Conservation (phyloP, 1,140 invertebrate species). For the Gonatopus flavifemur region DNA sequence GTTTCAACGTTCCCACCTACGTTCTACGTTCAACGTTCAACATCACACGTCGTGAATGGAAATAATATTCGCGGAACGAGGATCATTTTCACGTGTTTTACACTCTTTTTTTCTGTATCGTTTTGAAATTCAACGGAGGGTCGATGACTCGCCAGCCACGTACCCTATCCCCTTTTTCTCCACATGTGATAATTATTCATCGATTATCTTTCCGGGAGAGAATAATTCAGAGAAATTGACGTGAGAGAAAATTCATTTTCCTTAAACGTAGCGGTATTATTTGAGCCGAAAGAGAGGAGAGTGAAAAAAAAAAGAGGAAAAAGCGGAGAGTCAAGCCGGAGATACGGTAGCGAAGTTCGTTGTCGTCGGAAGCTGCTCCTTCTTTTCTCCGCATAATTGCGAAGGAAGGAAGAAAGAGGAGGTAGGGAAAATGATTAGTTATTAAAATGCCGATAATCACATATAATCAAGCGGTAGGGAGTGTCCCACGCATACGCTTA, state of each 20-base stretch:
- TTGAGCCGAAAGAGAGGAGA: slow-evolving; percentile 21
- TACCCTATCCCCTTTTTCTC: background rate
- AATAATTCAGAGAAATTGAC: background rate
- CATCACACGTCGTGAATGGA: too few relatives aligned
- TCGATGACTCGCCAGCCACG: too few relatives aligned
- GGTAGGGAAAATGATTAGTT: slow-evolving; percentile 57
- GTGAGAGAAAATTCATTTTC: background rate
- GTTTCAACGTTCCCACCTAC: background rate
- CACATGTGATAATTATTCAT: background rate
- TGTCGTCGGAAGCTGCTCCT: slow-evolving; percentile 52
- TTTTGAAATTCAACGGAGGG: too few relatives aligned
- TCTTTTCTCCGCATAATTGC: slow-evolving; percentile 48
- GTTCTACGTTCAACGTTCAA: slow-evolving; percentile 4
- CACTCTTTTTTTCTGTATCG: too few relatives aligned
- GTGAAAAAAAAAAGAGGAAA: slow-evolving; percentile 10
- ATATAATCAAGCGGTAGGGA: slow-evolving; percentile 57
- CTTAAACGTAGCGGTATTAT: too few relatives aligned
- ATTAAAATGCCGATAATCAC: slow-evolving; percentile 60
- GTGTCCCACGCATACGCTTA: slow-evolving; percentile 52
- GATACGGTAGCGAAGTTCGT: slow-evolving; percentile 51
- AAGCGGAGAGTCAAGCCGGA: slow-evolving; percentile 22
- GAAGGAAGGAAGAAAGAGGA: slow-evolving; percentile 37
- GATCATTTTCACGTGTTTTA: too few relatives aligned
- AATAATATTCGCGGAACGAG: too few relatives aligned
- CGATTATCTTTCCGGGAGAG: background rate